Conservation (phyloP, 2,113 vertebrate genomes). For the Bos javanicus region DNA sequence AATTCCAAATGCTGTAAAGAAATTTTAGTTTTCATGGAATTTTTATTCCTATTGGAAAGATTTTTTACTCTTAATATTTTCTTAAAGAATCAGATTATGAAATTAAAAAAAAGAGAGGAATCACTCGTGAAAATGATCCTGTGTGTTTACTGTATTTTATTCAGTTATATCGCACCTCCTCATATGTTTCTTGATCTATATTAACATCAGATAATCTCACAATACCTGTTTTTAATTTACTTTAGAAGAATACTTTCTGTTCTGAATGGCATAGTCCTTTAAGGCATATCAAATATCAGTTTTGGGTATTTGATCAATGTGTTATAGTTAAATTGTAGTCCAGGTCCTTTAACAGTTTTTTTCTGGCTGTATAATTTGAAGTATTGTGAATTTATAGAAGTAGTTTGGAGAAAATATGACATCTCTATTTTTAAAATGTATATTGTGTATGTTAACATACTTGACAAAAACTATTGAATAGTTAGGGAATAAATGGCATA, state of each 20-base stretch:
- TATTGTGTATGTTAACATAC: background rate
- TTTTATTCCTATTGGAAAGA: background rate
- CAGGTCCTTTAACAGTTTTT: background rate
- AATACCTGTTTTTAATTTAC: background rate
- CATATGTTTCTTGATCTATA: background rate
- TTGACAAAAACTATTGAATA: background rate
- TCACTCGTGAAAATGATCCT: background rate
- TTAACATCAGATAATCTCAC: background rate
- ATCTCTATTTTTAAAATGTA: background rate
- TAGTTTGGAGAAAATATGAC: background rate
- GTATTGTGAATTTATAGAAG: constrained; percentile 34
- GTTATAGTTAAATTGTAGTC: background rate
- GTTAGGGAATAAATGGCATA: background rate
- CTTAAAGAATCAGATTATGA: background rate
- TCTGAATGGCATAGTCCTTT: background rate
- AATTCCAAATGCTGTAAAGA: background rate
- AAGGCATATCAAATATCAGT: background rate
- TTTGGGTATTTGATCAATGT: background rate
- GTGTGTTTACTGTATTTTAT: background rate
- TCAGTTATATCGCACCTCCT: background rate
- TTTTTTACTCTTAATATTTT: background rate
- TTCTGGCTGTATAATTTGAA: background rate
- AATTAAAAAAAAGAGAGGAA: background rate
- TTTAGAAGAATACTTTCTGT: background rate
- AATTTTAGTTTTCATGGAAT: background rate